Evolutionary conservation across 1,140 invertebrate genomes (phyloP), one percentile per base, ranked within the genome.

Genomic region (Lordiphosa stackelbergi): DNA sequence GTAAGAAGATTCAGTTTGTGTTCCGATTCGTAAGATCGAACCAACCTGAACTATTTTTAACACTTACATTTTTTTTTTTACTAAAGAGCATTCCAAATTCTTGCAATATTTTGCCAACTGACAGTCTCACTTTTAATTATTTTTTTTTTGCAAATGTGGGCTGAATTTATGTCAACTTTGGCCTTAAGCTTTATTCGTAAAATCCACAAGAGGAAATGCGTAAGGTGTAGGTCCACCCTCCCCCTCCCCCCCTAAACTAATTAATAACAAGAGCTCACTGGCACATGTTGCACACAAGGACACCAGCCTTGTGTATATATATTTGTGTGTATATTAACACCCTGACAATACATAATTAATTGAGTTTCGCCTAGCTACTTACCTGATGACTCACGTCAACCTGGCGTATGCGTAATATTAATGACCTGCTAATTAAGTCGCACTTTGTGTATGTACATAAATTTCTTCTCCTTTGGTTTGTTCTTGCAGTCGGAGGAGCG

Each of bases 401-500:
- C 54, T 28, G 71, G 41, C 68, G 77, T 66, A 72, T 81, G 72
- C 71, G 66, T 66, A 69, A 72, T 85, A 77, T 78, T 70, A 74
- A 73, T 73, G 73, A 63, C 59, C 69, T 77, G 61, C 81, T 83
- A 83, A 81, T 83, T 77, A 81, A 83, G 51, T 64, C 36, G 73
- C 41, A 42, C 10, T 13, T 5, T 0, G 0, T 24, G 4, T 24
- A 5, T 40, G 11, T 38, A 41, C 43, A 55, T 43, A 34, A 41
- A 52, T 9, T 31, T 37, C n/a, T 16, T 4, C 13, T 88, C 87
- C 85, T 85, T 89, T 90, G 60, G 19, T 19, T 24, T 24, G 5
- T 24, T 24, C 5, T 31, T 31, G 28, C 88, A 91, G 90, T 90
- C 90, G 63, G 90, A 90, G 87, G 90, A 90, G 66, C 86, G 90